Base-by-base conservation (phyloP, 1,140 invertebrate species). In the Drosophila persimilis region DNA sequence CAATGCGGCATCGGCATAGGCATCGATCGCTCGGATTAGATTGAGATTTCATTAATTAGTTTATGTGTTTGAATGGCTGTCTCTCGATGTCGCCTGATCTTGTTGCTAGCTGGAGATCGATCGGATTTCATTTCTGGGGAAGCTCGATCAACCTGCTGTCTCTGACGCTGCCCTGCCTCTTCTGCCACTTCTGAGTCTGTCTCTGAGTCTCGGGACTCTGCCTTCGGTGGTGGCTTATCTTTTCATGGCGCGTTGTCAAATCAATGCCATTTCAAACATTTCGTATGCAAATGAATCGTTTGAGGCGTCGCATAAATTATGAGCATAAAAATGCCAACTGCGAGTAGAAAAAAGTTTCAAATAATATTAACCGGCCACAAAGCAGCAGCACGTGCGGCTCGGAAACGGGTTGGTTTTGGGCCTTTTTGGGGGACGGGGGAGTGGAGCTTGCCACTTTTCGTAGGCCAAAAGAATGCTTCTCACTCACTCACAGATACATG, bases 11-110 rank as follows among this genome's bases (percentile, higher is more conserved):
- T 29, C 29, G 7, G 6, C 6, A 31, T 31, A 31, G 29, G 29
- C 29, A 31, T 72, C 64, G 78, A 78, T 83, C 53, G 66, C 58
- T 67, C 48, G 60, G 74, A 88, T 83, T 61, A 79, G 83, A 84
- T 84, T 84, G 63, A 80, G 81, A 86, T 86, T 86, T 86, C 83
- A 88, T 86, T 86, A 88, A 86, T 86, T 86, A 86, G 83, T 78
- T 67, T 41, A 51, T 73, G 50, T 59, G 41, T 64, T 50, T 45
- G 13, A 41, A 57, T 76, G 31, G n/a, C 46, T 48, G 44, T 65
- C 26, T 20, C 17, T n/a, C 43, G 41, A 50, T 70, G 53, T 69
- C 52, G 66, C 53, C 52, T 46, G 53, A 39, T 54, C 50, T 58
- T 9, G 31, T 63, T 70, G 65, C 57, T 48, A 47, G 44, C 45